Base-by-base conservation (phyloP, 2,797 vertebrate genomes). In the Ibycter americanus region DNA sequence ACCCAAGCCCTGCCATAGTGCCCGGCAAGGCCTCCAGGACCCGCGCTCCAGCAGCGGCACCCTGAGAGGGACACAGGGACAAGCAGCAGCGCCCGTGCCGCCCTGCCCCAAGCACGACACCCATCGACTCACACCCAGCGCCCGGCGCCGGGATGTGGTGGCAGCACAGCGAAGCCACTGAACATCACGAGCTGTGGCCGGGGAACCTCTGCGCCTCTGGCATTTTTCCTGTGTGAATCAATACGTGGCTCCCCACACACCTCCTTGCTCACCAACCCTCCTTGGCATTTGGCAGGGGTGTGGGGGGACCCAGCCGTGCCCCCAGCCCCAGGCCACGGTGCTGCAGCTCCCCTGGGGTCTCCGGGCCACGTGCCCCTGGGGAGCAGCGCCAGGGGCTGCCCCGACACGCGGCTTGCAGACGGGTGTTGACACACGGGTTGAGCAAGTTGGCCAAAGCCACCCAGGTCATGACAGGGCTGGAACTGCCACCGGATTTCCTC, bases 381-480 rank as follows among this genome's bases (percentile, higher is more conserved):
- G 49, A 44, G 72, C 63, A 18, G 55, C 5, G 67, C 72, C 12
- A 7, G 12, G 29, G 68, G 91, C 73, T 89, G 74, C 85, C 85
- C 71, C 2, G 3, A 67, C 4, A 0, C 11, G 1, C 8, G 1
- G 47, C 79, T 34, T 3, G 6, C 87, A 95, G 95, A 96, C 59
- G 31, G 62, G 40, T 96, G 93, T 80, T 0, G 78, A 96, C 96
- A 97, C 40, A 16, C 21, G 0, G 47, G 44, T 92, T 95, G 84
- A 94, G 96, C 93, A 92, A 97, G 74, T 2, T 89, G 93, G 52
- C 71, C 93, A 87, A 84, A 94, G 90, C 86, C 90, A 83, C 63
- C 8, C 22, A 2, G 87, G 87, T 84, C 91, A 82, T 0, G 32
- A 9, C 49, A 34, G 42, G 47, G 83, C 93, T 91, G 71, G 6